phyloP scores from a whole-genome alignment of 2,888 invertebrate species.

The Nymphalis polychloros region DNA sequence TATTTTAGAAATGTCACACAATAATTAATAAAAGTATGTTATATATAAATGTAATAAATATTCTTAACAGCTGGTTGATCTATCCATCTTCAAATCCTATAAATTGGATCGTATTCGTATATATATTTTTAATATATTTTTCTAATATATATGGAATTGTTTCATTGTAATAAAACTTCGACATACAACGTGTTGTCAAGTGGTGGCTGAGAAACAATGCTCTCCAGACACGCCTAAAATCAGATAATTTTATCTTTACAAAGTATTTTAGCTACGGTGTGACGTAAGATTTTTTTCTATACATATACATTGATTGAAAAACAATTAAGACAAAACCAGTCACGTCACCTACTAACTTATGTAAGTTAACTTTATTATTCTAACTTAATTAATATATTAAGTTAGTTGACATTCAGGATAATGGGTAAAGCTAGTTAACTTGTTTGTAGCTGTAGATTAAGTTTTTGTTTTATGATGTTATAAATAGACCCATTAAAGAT shows the following conservation, averaged over 20 bases:
- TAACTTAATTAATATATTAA: no score
- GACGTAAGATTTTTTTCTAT: conserved; percentile 51
- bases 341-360: background rate
- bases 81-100: background rate
- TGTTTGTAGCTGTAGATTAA: background rate
- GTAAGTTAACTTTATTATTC: background rate
- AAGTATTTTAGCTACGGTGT: conserved; percentile 57
- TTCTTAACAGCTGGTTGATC: background rate
- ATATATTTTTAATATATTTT: background rate
- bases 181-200: conserved; percentile 47
- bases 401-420: no score
- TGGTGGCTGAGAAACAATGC: conserved; percentile 51
- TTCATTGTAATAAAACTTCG: conserved; percentile 29
- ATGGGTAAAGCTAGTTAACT: no score
- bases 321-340: background rate
- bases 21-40: background rate
- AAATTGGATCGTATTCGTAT: background rate
- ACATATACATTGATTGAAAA: conserved; percentile 3
- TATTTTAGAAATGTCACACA: no score
- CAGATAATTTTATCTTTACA: conserved; percentile 55
- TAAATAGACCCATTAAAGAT: conserved; percentile 14
- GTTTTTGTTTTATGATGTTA: conserved; percentile 2
- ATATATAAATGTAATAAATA: no score
- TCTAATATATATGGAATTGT: background rate
- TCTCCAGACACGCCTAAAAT: conserved; percentile 65